A percentile compares a stretch with the other conserved stretches of the same genome.
phyloP scores from a whole-genome alignment of 2,888 invertebrate species.

The Crematogaster levior region DNA sequence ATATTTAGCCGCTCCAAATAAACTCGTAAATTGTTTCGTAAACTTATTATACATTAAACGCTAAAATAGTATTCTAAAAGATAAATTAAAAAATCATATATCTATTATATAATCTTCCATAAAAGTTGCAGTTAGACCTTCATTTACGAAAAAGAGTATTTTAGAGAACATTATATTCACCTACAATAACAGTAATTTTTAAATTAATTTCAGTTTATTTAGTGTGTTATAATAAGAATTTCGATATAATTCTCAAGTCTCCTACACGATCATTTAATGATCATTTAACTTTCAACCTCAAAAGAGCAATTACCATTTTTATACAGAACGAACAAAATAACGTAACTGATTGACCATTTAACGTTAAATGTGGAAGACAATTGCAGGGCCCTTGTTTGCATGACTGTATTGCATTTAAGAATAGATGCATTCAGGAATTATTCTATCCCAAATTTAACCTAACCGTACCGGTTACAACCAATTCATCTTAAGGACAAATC shows the following conservation, averaged over 20 bases:
- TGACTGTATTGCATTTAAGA: conserved; percentile 6
- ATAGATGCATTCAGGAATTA: conserved; percentile 42
- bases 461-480: conserved; percentile 45
- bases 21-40: neutral
- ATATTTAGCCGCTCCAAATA: conserved; percentile 21
- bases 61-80: neutral
- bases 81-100: neutral
- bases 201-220: neutral
- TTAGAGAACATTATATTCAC: neutral
- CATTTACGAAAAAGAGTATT: neutral
- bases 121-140: neutral
- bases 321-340: neutral
- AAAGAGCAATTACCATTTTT: conserved; percentile 7
- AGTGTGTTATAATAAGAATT: neutral
- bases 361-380: conserved; percentile 10
- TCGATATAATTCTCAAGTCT: too few species aligned
- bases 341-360: conserved; percentile 23
- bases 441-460: conserved; percentile 35
- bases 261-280: too few species aligned
- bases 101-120: neutral
- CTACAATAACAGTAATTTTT: neutral
- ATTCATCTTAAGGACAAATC: conserved; percentile 50
- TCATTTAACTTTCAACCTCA: neutral
- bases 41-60: neutral
- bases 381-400: conserved; percentile 14